phyloP scores from a whole-genome alignment of 2,888 invertebrate species.

The Xanthia togata region DNA sequence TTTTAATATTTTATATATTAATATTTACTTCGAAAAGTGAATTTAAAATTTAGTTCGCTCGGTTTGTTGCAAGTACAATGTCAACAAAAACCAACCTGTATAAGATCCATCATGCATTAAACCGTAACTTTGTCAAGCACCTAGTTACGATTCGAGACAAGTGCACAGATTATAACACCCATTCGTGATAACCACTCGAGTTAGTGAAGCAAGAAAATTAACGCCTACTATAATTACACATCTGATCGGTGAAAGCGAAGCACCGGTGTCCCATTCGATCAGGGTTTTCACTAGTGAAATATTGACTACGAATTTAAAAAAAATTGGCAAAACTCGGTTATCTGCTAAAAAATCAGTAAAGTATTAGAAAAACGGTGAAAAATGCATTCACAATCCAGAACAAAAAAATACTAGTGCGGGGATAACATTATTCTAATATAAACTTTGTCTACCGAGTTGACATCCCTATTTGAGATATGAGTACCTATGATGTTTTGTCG shows the following conservation, averaged over 20 bases:
- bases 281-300: conserved; percentile 52
- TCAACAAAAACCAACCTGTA: conserved; percentile 9
- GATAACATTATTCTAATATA: neutral
- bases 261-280: conserved; percentile 53
- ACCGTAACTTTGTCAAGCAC: conserved; percentile 37
- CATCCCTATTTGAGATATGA: conserved; percentile 39
- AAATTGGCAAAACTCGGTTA: neutral
- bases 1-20: neutral
- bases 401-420: neutral
- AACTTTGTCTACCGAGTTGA: neutral
- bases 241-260: conserved; percentile 82
- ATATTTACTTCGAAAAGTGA: neutral
- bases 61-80: neutral
- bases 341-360: neutral
- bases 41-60: neutral
- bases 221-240: conserved; percentile 76
- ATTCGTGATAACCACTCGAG: conserved; percentile 57
- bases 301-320: neutral
- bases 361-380: neutral
- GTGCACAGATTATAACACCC: conserved; percentile 46
- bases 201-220: conserved; percentile 68
- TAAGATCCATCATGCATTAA: conserved; percentile 24
- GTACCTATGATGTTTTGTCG: conserved; percentile 32
- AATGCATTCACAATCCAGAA: neutral
- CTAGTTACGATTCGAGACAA: conserved; percentile 39